Evolutionary conservation across 2,797 vertebrate species (phyloP).

Genomic region (Onychomys torridus): DNA sequence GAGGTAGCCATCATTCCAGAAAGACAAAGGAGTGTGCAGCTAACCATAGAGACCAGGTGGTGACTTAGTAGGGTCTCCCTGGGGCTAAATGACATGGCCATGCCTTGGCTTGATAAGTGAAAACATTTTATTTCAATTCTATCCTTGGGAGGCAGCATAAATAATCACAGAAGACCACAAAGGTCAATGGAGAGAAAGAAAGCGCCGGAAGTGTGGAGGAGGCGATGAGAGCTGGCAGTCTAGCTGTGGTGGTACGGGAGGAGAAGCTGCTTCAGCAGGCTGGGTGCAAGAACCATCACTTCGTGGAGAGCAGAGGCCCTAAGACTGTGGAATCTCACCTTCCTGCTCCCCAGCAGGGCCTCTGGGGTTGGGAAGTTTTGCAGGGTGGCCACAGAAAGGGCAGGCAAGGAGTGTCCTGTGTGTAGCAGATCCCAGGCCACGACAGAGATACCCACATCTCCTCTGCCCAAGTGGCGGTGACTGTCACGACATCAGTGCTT

Average conservation of each 20-base stretch:
- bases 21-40: background rate
- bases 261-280: slow-evolving; percentile 8
- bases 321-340: background rate
- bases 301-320: background rate
- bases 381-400: background rate
- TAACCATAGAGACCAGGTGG: background rate
- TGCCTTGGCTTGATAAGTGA: slow-evolving; percentile 70
- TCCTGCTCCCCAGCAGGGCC: background rate
- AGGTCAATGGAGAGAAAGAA: slow-evolving; percentile 29
- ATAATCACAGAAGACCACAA: slow-evolving; percentile 85
- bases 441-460: slow-evolving; percentile 6
- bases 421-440: background rate
- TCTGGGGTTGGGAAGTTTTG: background rate
- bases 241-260: background rate
- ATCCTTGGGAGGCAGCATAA: slow-evolving; percentile 87
- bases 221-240: slow-evolving; percentile 36
- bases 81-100: background rate
- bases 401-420: background rate
- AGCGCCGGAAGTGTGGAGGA: slow-evolving; percentile 29
- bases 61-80: background rate
- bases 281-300: background rate
- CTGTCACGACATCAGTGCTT: slow-evolving; percentile 30
- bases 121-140: slow-evolving; percentile 88
- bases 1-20: background rate
- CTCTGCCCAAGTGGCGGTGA: background rate